These are phyloP conservation scores for Yponomeuta cagnagella DNA, from an alignment of 2,888 invertebrate species.

Conservation along the genomic window DNA sequence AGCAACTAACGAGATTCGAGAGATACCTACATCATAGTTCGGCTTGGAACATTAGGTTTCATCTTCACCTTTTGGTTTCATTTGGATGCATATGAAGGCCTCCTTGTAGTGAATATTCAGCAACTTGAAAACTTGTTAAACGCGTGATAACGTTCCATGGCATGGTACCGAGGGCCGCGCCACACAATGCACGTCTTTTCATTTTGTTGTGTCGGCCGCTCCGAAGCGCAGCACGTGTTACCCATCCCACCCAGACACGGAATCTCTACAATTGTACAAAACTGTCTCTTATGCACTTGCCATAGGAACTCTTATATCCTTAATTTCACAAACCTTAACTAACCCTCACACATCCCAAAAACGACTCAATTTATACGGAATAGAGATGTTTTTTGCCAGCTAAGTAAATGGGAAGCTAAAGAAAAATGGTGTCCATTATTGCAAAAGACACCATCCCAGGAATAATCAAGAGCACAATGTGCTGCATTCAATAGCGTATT, in stretches of 20 bases:
- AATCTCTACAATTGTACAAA: conserved; percentile 31
- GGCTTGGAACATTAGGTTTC: too few species aligned
- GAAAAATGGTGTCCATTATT: conserved; percentile 33
- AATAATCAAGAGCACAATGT: conserved; percentile 30
- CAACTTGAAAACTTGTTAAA: conserved; percentile 49
- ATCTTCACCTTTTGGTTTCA: too few species aligned
- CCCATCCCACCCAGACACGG: conserved; percentile 38
- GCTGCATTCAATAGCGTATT: conserved; percentile 24
- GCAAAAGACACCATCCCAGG: conserved; percentile 32
- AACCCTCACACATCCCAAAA: not conserved
- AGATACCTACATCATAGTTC: too few species aligned
- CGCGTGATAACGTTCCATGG: conserved; percentile 52
- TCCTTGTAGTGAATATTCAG: conserved; percentile 22
- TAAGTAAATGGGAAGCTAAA: conserved; percentile 19
- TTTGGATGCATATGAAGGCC: not conserved
- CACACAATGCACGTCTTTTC: conserved; percentile 56
- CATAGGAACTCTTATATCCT: conserved; percentile 11
- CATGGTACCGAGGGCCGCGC: conserved; percentile 32
- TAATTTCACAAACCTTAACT: conserved; percentile 6
- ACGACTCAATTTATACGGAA: conserved; percentile 18
- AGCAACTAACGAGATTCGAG: too few species aligned
- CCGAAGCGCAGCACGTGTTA: conserved; percentile 61
- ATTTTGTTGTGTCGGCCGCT: conserved; percentile 58
- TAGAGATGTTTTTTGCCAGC: conserved; percentile 29
- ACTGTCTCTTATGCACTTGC: conserved; percentile 23